Percentiles rank a stretch among this genome's conserved stretches.
Evolutionary conservation across 37 sponge, comb jelly and placozoan genomes (phyloP).

Genomic region (Lycopodina hypogea): DNA sequence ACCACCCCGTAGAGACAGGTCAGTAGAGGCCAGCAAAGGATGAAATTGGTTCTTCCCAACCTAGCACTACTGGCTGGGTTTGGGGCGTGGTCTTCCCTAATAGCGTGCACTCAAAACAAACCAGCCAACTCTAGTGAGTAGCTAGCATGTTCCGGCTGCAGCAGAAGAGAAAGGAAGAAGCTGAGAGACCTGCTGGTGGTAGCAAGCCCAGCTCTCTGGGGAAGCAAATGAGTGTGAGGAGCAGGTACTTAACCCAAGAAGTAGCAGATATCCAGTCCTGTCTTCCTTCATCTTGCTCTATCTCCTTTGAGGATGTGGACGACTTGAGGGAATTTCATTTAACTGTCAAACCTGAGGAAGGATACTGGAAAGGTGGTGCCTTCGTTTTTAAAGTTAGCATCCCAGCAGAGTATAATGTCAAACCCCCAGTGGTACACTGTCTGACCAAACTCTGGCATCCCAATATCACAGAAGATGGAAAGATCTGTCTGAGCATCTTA

Average conservation of each 20-base stretch:
- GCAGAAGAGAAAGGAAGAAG: constrained; percentile 76
- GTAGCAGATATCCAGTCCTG: constrained; percentile 50
- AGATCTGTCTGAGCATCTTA: constrained; percentile 79
- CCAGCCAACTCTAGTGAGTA: too few species aligned
- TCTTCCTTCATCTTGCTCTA: constrained; percentile 52
- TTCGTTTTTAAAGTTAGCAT: constrained; percentile 63
- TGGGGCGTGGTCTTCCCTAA: constrained; percentile 1
- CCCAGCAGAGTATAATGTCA: constrained; percentile 73
- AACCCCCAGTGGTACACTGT: constrained; percentile 61
- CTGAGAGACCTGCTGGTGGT: constrained; percentile 2
- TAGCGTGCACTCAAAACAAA: not conserved
- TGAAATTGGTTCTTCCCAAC: too few species aligned
- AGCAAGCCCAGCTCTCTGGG: constrained; percentile 4
- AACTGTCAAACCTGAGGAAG: constrained; percentile 64
- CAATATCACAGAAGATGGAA: constrained; percentile 80
- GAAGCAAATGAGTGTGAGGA: constrained; percentile 74
- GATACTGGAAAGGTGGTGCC: constrained; percentile 75
- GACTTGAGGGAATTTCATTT: constrained; percentile 64
- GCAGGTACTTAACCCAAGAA: constrained; percentile 64
- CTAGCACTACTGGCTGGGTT: too few species aligned
- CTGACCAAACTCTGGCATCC: constrained; percentile 82
- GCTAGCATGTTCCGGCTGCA: constrained; percentile 70
- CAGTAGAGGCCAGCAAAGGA: too few species aligned
- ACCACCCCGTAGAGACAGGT: too few species aligned
- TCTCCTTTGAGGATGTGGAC: constrained; percentile 61